Evolutionary conservation across 1,140 invertebrate species (phyloP), one percentile per base, ranked within the genome.

Genomic region (Drosophila orena): DNA sequence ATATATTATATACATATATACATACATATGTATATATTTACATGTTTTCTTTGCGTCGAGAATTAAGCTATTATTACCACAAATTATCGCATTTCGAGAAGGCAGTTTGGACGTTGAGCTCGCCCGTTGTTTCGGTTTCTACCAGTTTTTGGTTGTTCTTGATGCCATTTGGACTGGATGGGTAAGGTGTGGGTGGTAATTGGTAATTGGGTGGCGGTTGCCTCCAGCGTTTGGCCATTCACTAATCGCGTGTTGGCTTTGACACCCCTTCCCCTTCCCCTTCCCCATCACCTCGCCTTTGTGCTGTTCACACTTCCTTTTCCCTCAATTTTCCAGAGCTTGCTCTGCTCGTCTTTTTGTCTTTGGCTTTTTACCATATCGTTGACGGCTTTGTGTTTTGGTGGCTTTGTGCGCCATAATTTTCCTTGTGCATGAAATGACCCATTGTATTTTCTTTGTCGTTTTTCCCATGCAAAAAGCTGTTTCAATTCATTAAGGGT

Each of bases 81-180:
- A 58, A 71, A 59, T 79, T 71, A 83, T 76, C 70, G 70, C 60
- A 57, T 77, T 77, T 14, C 40, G 46, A 66, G 81, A 78, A 75
- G 77, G 77, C 69, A 86, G 57, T 80, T 84, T 62, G 52, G 20
- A 17, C 40, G 17, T 42, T 44, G 38, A 46, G 38, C 40, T 42
- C 17, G 17, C 17, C 17, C 72, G 44, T 44, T 8, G 35, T 66
- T 54, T 55, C 24, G 57, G 30, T 60, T 54, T 40, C 56, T 64
- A 59, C 59, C 37, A 62, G 52, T 70, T 69, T 34, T 62, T 27
- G 22, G 11, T 44, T 60, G 60, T 61, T 66, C 38, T 77, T 74
- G 24, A 62, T 77, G 52, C 58, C 58, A 74, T 77, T 65, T 66
- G 44, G 62, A 74, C 81, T 79, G 65, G 68, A 58, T 73, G 56